Evolutionary conservation across 2,113 vertebrate species (phyloP).

Genomic region (Aegypius monachus): DNA sequence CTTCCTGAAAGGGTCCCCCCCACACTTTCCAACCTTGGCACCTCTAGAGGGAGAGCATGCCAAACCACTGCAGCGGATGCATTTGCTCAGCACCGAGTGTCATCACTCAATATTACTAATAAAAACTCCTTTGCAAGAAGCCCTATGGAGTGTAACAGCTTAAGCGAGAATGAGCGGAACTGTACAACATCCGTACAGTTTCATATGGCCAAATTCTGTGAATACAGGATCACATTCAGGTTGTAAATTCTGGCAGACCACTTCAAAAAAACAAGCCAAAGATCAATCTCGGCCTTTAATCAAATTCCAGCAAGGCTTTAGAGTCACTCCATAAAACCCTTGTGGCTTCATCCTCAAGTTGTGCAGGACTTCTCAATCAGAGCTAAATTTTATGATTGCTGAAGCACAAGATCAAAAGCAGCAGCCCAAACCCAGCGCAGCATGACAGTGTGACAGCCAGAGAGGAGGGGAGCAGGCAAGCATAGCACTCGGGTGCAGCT

Average conservation of each 20-base stretch:
- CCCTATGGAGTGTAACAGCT: neutral
- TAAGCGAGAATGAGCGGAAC: neutral
- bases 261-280: neutral
- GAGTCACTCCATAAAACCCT: neutral
- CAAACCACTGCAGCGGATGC: neutral
- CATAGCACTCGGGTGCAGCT: neutral
- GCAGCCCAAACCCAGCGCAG: neutral
- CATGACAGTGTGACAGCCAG: neutral
- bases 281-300: neutral
- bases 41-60: neutral
- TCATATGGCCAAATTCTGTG: neutral
- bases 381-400: neutral
- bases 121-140: neutral
- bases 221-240: neutral
- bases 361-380: neutral
- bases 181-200: rapidly evolving
- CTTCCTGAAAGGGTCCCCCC: neutral
- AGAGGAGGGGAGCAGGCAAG: neutral
- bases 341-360: neutral
- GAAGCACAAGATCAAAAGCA: neutral
- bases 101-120: neutral
- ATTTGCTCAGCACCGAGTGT: neutral
- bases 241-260: neutral
- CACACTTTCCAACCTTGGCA: neutral
- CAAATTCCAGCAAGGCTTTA: neutral